These are phyloP conservation scores for Antidorcas marsupialis DNA, from an alignment of 2,113 vertebrate species.

Conservation along the genomic window DNA sequence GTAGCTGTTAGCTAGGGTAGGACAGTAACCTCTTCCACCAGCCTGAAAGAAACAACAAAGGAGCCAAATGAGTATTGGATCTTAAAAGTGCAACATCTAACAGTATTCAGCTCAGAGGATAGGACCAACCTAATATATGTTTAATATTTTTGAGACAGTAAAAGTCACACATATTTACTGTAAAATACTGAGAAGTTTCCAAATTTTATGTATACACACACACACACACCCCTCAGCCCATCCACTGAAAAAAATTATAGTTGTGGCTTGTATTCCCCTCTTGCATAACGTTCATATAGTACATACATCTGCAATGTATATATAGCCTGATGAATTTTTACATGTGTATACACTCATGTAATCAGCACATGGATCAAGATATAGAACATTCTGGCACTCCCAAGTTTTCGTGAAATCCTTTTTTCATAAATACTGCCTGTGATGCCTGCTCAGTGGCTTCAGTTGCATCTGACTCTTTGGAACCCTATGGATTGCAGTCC, in stretches of 20 bases:
- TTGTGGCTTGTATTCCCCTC: background rate
- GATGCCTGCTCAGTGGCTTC: background rate
- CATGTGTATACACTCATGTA: background rate
- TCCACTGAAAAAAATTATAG: background rate
- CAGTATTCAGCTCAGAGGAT: background rate
- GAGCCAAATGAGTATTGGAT: background rate
- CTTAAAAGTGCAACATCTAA: background rate
- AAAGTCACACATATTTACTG: background rate
- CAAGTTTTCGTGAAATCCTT: background rate
- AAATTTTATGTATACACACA: background rate
- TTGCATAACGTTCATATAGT: background rate
- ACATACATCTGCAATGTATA: background rate
- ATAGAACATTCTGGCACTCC: background rate
- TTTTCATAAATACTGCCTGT: slow-evolving; percentile 14
- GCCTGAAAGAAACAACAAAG: background rate
- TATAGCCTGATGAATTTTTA: background rate
- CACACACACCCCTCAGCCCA: background rate
- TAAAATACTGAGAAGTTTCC: background rate
- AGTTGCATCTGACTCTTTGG: background rate
- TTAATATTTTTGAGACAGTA: background rate
- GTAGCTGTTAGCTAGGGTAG: background rate
- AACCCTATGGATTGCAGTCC: background rate
- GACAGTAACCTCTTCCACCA: background rate
- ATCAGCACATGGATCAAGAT: background rate
- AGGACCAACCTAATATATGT: background rate